phyloP scores from a whole-genome alignment of 2,113 vertebrate species.

The Tyrannus savana region DNA sequence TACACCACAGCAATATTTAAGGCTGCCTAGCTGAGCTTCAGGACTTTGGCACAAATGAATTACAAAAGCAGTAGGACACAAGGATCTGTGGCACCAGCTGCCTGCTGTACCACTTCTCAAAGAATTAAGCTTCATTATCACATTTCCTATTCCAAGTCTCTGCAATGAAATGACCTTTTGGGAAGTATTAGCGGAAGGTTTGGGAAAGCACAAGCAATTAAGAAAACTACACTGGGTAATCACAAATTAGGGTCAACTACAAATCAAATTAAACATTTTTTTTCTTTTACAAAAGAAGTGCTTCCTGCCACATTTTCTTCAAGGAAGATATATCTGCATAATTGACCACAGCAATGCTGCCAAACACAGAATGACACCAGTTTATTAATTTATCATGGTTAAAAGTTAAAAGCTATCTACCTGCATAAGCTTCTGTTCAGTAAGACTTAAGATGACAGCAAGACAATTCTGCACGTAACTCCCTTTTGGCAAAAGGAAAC shows the following conservation, averaged over 20 bases:
- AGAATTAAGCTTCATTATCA: slow-evolving; percentile 5
- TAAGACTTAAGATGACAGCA: background rate
- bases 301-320: background rate
- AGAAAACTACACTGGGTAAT: background rate
- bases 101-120: background rate
- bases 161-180: background rate
- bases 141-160: background rate
- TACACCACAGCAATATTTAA: background rate
- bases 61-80: background rate
- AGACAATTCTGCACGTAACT: background rate
- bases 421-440: background rate
- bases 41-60: background rate
- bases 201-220: background rate
- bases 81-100: background rate
- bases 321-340: background rate
- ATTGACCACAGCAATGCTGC: background rate
- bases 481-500: background rate
- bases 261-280: background rate
- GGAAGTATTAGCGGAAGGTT: background rate
- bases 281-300: background rate
- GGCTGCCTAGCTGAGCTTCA: background rate
- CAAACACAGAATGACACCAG: background rate
- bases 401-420: background rate
- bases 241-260: background rate
- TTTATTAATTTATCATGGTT: background rate